phyloP scores from a whole-genome alignment of 2,797 vertebrate species.

The Phrynocephalus guinanensis region DNA sequence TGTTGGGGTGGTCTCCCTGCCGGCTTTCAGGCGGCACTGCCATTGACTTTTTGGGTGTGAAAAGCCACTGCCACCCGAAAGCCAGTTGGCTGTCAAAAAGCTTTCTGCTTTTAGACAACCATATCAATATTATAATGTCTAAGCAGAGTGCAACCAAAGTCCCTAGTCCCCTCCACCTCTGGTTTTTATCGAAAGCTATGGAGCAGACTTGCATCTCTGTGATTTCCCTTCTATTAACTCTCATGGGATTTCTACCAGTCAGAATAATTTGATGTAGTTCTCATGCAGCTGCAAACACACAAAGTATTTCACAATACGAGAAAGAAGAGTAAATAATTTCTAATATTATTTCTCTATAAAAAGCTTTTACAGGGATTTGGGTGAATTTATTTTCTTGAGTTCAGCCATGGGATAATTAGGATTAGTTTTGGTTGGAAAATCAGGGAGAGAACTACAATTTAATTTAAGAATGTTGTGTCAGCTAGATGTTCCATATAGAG shows the following conservation, averaged over 20 bases:
- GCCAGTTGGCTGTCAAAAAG: no score
- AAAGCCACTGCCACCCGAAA: no score
- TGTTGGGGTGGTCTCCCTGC: no score
- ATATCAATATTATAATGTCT: not conserved
- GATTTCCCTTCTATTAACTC: slow-evolving; percentile 32
- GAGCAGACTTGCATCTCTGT: slow-evolving; percentile 27
- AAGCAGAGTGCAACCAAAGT: slow-evolving; percentile 4
- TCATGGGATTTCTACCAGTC: slow-evolving; percentile 10
- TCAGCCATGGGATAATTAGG: slow-evolving; percentile 45
- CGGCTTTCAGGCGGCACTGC: no score
- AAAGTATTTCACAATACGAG: not conserved
- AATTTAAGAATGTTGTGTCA: slow-evolving; percentile 17
- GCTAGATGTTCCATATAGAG: slow-evolving; percentile 4
- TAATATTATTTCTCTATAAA: slow-evolving; percentile 17
- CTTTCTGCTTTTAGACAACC: no score
- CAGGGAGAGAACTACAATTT: slow-evolving; percentile 22
- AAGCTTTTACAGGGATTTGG: slow-evolving; percentile 15
- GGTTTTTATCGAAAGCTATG: slow-evolving; percentile 2
- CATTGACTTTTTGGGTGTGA: no score
- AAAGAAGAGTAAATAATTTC: slow-evolving; percentile 12
- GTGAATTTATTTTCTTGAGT: slow-evolving; percentile 37
- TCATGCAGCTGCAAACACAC: slow-evolving; percentile 1
- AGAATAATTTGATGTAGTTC: slow-evolving; percentile 28
- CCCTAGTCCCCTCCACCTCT: not conserved
- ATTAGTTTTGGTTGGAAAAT: slow-evolving; percentile 30